Percentiles rank a stretch among this genome's conserved stretches.
Conservation (phyloP, 2,113 vertebrate genomes). For the Petaurus breviceps region DNA sequence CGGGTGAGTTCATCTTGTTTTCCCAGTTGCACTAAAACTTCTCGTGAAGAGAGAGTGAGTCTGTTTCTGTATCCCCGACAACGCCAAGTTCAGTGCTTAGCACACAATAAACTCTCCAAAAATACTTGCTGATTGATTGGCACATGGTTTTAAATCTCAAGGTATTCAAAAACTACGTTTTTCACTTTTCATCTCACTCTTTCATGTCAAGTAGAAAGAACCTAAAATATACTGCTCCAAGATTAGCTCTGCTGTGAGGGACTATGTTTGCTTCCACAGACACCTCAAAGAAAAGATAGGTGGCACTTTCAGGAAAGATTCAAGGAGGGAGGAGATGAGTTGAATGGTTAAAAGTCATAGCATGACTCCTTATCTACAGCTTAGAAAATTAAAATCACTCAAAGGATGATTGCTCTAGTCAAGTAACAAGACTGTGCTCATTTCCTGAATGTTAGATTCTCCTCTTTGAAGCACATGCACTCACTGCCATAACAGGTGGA, state of each 20-base stretch:
- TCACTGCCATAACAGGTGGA: not conserved
- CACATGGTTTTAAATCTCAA: not conserved
- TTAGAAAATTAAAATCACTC: not conserved
- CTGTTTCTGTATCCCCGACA: not conserved
- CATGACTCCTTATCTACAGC: not conserved
- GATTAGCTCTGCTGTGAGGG: not conserved
- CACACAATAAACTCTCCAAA: not conserved
- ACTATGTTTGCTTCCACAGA: not conserved
- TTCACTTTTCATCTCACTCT: not conserved
- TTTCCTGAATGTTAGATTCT: not conserved
- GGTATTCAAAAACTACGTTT: accelerated
- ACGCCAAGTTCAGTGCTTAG: not conserved
- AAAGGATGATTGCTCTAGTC: not conserved
- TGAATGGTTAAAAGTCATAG: not conserved
- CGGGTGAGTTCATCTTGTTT: not conserved
- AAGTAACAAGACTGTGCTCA: not conserved
- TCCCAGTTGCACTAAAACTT: not conserved
- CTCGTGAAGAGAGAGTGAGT: not conserved
- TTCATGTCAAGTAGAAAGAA: accelerated
- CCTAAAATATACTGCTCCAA: not conserved
- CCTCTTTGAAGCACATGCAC: not conserved
- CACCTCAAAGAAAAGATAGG: accelerated
- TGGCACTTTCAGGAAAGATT: accelerated
- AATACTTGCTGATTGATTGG: too few relatives aligned
- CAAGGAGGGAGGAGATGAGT: not conserved